A percentile compares a stretch with the other conserved stretches of the same genome.
These are phyloP conservation scores for Kryphioiulus occultus DNA, from an alignment of 2,888 invertebrate species.

Conservation along the genomic window DNA sequence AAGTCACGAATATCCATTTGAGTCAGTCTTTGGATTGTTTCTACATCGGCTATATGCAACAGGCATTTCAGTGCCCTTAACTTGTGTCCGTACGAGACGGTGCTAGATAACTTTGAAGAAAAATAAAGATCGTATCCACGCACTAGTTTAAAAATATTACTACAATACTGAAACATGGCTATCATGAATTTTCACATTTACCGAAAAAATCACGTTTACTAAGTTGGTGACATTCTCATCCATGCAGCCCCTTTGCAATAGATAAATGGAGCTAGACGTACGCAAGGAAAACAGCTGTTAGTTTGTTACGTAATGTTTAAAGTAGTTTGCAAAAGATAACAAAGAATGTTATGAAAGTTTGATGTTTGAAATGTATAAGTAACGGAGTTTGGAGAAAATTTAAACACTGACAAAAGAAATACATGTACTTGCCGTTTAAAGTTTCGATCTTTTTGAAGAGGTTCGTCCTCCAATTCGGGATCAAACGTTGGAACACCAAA, in stretches of 20 bases:
- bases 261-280: slow-evolving; percentile 7
- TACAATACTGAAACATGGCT: no score
- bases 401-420: no score
- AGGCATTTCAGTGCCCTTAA: slow-evolving; percentile 27
- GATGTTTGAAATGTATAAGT: no score
- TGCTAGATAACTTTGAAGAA: background rate
- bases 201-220: background rate
- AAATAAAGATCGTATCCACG: background rate
- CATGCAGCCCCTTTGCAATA: background rate
- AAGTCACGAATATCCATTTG: background rate
- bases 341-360: no score
- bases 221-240: background rate
- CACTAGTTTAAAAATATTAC: no score
- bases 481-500: background rate
- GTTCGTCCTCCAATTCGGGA: background rate
- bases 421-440: background rate
- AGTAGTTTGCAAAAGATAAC: no score
- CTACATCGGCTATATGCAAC: slow-evolving; percentile 12
- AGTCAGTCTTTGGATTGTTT: background rate
- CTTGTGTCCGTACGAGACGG: background rate
- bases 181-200: background rate
- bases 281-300: background rate
- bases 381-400: no score
- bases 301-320: background rate
- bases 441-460: background rate